These are phyloP conservation scores for Ecdyonurus torrentis DNA, from an alignment of 2,888 invertebrate genomes.

Conservation along the genomic window DNA sequence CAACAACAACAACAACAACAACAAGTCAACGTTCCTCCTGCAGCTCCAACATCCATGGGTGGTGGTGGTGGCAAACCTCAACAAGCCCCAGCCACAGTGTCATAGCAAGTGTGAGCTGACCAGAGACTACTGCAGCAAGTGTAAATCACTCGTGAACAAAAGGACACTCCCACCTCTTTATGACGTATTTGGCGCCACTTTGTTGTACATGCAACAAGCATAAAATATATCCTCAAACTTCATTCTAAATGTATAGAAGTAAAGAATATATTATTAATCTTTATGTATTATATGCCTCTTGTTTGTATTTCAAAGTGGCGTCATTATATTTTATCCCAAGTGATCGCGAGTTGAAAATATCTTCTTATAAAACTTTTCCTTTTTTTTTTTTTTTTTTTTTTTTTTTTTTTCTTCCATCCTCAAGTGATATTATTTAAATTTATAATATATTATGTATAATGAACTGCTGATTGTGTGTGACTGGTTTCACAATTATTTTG, in stretches of 20 bases:
- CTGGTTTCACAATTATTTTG: background rate
- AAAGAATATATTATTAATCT: too few relatives aligned
- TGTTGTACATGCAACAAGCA: too few relatives aligned
- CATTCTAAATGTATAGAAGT: too few relatives aligned
- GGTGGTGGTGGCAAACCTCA: background rate
- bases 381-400: background rate
- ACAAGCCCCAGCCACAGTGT: background rate
- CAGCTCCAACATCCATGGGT: background rate
- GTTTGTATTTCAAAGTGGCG: too few relatives aligned
- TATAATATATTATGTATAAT: background rate
- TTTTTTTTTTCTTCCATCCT: background rate
- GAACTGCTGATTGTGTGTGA: background rate
- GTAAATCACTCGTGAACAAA: too few relatives aligned
- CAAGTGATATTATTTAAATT: background rate
- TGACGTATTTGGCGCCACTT: too few relatives aligned
- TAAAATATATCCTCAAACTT: too few relatives aligned
- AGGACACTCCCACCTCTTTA: too few relatives aligned
- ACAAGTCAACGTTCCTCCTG: background rate
- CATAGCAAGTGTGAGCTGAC: too few relatives aligned
- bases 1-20: background rate
- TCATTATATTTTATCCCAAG: background rate
- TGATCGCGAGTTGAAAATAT: background rate
- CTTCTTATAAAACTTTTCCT: background rate
- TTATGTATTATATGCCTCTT: too few relatives aligned
- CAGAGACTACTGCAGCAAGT: too few relatives aligned